A percentile compares a stretch with the other conserved stretches of the same genome.
These are phyloP conservation scores for Caradrina clavipalpis DNA, from an alignment of 2,888 invertebrate genomes.

Conservation along the genomic window DNA sequence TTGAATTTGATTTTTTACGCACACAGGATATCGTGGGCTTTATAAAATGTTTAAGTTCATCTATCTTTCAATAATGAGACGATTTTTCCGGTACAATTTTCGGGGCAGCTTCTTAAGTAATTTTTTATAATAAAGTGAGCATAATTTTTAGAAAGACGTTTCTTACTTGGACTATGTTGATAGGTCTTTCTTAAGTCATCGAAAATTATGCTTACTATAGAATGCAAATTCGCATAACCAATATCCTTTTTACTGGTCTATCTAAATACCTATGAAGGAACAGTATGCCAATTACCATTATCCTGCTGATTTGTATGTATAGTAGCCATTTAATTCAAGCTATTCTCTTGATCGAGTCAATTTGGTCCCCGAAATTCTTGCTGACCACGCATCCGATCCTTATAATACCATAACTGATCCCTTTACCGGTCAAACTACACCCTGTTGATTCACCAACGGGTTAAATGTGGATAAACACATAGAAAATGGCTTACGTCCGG, in stretches of 20 bases:
- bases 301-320: background rate
- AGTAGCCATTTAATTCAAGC: conserved; percentile 15
- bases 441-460: conserved; percentile 56
- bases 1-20: conserved; percentile 60
- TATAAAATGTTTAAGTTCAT: conserved; percentile 29
- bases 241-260: conserved; percentile 1
- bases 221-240: background rate
- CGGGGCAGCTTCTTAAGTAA: conserved; percentile 1
- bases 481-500: conserved; percentile 52
- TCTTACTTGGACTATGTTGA: too few species aligned
- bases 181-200: too few species aligned
- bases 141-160: too few species aligned
- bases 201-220: too few species aligned
- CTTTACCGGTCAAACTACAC: conserved; percentile 36
- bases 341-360: conserved; percentile 10
- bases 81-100: conserved; percentile 20
- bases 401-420: conserved; percentile 51
- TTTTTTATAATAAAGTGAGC: conserved; percentile 1
- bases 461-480: conserved; percentile 57
- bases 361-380: conserved; percentile 5
- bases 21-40: conserved; percentile 45
- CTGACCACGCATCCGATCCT: conserved; percentile 27
- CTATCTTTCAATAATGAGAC: conserved; percentile 15
- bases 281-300: background rate
- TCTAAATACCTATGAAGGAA: background rate